Evolutionary conservation across 2,888 invertebrate species (phyloP).

Genomic region (Chaetogeoica ovagalla): DNA sequence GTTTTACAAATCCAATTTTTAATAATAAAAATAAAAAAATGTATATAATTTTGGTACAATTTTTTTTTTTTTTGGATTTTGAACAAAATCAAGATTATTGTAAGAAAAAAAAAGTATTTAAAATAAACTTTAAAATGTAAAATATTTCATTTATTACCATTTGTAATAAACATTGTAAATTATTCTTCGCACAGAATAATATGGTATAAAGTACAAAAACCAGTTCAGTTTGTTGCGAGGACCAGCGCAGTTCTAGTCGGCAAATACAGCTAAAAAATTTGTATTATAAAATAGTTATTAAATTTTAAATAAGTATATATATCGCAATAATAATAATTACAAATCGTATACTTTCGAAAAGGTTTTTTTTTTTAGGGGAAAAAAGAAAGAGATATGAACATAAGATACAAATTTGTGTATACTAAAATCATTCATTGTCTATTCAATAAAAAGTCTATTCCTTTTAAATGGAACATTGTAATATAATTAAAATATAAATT

Average conservation of each 20-base stretch:
- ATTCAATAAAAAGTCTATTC: too few species aligned
- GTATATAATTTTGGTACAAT: neutral
- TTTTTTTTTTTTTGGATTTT: neutral
- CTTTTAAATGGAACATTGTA: too few species aligned
- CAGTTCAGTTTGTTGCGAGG: slow-evolving; percentile 58
- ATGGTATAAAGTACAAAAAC: neutral
- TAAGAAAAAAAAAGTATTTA: neutral
- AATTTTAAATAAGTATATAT: neutral
- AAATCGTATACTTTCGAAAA: too few species aligned
- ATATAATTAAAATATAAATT: too few species aligned
- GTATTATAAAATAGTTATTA: neutral
- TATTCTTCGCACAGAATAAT: neutral
- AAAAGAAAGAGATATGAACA: too few species aligned
- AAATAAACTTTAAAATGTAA: slow-evolving; percentile 15
- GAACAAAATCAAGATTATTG: neutral
- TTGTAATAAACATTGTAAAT: neutral
- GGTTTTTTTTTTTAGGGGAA: too few species aligned
- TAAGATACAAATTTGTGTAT: too few species aligned
- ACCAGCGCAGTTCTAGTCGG: slow-evolving; percentile 75
- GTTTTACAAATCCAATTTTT: neutral
- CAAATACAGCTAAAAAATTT: slow-evolving; percentile 69
- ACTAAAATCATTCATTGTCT: too few species aligned
- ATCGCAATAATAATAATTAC: too few species aligned
- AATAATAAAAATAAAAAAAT: neutral
- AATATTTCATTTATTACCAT: neutral